Percentiles rank a stretch among this genome's conserved stretches.
phyloP scores from a whole-genome alignment of 2,888 invertebrate genomes.

The Mythimna ferrago region DNA sequence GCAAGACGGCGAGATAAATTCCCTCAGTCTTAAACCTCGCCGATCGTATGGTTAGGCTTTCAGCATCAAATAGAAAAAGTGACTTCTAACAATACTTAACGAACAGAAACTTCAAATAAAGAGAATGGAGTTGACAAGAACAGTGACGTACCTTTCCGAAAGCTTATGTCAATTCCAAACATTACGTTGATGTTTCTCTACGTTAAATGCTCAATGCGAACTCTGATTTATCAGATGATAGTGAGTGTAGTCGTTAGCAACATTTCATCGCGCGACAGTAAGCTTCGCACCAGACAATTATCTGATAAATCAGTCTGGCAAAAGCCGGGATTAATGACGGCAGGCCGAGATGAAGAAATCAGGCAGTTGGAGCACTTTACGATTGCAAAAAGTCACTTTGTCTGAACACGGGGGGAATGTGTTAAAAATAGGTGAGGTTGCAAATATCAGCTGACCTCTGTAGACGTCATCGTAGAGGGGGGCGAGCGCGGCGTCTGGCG shows the following conservation, averaged over 20 bases:
- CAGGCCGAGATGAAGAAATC: slow-evolving; percentile 48
- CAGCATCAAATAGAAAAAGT: slow-evolving; percentile 51
- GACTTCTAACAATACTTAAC: slow-evolving; percentile 48
- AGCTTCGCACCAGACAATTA: slow-evolving; percentile 60
- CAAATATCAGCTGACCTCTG: slow-evolving; percentile 90
- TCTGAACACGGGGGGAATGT: slow-evolving; percentile 61
- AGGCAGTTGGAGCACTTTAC: slow-evolving; percentile 62
- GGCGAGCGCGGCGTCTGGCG: slow-evolving; percentile 91
- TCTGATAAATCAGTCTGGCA: slow-evolving; percentile 60
- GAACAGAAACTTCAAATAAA: slow-evolving; percentile 50
- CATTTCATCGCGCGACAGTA: slow-evolving; percentile 36
- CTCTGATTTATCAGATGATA: slow-evolving; percentile 53
- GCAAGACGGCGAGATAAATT: slow-evolving; percentile 17
- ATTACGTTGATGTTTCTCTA: slow-evolving; percentile 53
- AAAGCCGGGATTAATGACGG: slow-evolving; percentile 67
- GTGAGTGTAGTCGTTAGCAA: slow-evolving; percentile 35
- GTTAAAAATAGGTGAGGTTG: slow-evolving; percentile 69
- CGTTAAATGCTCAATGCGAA: slow-evolving; percentile 45
- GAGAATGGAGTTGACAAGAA: slow-evolving; percentile 50
- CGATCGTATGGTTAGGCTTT: slow-evolving; percentile 12
- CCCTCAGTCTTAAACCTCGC: slow-evolving; percentile 12
- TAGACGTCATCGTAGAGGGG: slow-evolving; percentile 93
- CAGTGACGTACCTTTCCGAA: slow-evolving; percentile 55
- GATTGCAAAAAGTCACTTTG: slow-evolving; percentile 69
- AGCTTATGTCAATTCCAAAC: slow-evolving; percentile 60